Conservation (phyloP, 2,113 vertebrate genomes). For the Gallinago media region DNA sequence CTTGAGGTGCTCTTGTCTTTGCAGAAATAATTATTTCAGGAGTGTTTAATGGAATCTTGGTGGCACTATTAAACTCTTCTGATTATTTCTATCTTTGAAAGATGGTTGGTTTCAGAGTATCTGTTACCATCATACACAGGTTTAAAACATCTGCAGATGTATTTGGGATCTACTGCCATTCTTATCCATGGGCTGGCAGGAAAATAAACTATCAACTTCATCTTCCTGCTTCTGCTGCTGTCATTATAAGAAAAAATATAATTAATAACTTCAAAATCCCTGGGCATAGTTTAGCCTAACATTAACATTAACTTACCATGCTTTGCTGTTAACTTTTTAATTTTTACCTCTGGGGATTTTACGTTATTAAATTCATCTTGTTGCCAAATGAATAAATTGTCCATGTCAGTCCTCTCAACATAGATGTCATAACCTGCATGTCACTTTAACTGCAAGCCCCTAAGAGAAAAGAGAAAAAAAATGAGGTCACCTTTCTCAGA, state of each 20-base stretch:
- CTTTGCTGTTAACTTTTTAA: background rate
- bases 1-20: background rate
- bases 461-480: background rate
- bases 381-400: background rate
- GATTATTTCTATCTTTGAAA: background rate
- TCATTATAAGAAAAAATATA: background rate
- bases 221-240: background rate
- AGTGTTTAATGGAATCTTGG: background rate
- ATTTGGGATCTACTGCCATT: background rate
- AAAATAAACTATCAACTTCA: background rate
- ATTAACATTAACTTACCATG: background rate
- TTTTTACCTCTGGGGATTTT: conserved; percentile 3
- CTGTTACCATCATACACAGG: background rate
- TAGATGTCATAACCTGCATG: background rate
- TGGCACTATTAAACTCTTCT: background rate
- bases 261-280: background rate
- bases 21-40: background rate
- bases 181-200: background rate
- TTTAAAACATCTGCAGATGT: background rate
- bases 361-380: background rate
- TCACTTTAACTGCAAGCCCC: background rate
- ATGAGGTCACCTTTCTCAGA: background rate
- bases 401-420: background rate
- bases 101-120: background rate
- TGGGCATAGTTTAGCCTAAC: background rate